These are phyloP conservation scores for Dasyurus viverrinus DNA, from an alignment of 2,113 vertebrate genomes.

Conservation along the genomic window DNA sequence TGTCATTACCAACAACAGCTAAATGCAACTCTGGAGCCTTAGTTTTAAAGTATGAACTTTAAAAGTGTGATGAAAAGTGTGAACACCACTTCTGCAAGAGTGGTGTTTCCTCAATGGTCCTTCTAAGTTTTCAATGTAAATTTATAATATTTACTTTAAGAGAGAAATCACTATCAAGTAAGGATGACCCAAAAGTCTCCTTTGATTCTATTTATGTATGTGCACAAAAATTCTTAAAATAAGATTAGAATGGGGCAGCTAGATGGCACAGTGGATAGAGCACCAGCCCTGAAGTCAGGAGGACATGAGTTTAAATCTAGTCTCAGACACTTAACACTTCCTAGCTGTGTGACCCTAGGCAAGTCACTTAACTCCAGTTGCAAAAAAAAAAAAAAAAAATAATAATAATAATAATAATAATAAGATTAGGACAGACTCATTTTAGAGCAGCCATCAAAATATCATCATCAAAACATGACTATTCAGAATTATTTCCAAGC, in stretches of 20 bases:
- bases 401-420: neutral
- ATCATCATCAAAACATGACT: slow-evolving; percentile 6
- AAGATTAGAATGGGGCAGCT: neutral
- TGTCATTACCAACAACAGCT: neutral
- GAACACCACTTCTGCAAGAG: neutral
- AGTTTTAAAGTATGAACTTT: too few species aligned
- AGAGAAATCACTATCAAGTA: neutral
- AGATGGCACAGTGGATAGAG: too few species aligned
- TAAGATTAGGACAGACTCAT: slow-evolving; percentile 15
- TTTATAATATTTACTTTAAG: neutral
- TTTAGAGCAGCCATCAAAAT: neutral
- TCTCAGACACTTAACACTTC: too few species aligned
- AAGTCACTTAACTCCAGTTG: too few species aligned
- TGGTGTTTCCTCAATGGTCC: neutral
- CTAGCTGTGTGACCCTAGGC: too few species aligned
- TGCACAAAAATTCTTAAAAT: slow-evolving; percentile 24
- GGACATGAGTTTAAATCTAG: too few species aligned
- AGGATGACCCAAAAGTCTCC: slow-evolving; percentile 13
- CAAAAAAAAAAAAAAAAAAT: too few species aligned
- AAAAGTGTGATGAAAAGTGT: too few species aligned
- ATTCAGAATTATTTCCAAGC: slow-evolving; percentile 8
- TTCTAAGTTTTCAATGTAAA: neutral
- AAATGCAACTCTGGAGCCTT: neutral
- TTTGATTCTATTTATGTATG: neutral
- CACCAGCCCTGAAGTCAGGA: too few species aligned